Evolutionary conservation across 2,797 vertebrate genomes (phyloP).

Genomic region (Spizella passerina): DNA sequence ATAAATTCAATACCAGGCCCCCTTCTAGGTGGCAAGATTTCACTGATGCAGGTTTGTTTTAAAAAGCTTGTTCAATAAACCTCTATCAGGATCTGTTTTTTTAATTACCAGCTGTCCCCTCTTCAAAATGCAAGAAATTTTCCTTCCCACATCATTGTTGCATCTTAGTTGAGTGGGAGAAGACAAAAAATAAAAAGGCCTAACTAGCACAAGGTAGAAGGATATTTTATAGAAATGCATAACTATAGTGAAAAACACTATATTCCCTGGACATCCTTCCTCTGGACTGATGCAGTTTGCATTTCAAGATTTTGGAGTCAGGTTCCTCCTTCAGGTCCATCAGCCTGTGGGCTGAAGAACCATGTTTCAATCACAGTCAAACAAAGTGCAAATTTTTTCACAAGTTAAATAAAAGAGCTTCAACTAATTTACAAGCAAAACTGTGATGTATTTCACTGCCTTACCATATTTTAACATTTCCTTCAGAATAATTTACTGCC

Average conservation of each 20-base stretch:
- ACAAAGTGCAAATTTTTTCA: background rate
- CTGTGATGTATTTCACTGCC: background rate
- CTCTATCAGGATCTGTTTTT: background rate
- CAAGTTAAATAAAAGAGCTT: background rate
- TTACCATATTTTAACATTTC: background rate
- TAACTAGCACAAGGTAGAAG: background rate
- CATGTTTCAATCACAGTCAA: background rate
- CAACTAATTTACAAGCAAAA: background rate
- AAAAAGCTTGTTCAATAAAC: background rate
- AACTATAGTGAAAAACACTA: background rate
- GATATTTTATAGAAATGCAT: background rate
- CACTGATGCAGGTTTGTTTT: background rate
- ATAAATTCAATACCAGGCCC: background rate
- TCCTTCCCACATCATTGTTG: background rate
- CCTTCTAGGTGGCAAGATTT: background rate
- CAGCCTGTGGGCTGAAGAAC: background rate
- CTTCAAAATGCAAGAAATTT: background rate
- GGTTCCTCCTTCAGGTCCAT: background rate
- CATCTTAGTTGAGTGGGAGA: background rate
- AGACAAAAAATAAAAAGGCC: background rate
- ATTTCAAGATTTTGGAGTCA: background rate
- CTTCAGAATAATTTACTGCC: slow-evolving; percentile 14
- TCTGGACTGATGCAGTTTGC: background rate
- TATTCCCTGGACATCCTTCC: background rate
- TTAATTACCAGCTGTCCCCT: background rate